Percentiles rank a stretch among this genome's conserved stretches.
Conservation (phyloP, 2,113 vertebrate species). For the Carollia perspicillata region DNA sequence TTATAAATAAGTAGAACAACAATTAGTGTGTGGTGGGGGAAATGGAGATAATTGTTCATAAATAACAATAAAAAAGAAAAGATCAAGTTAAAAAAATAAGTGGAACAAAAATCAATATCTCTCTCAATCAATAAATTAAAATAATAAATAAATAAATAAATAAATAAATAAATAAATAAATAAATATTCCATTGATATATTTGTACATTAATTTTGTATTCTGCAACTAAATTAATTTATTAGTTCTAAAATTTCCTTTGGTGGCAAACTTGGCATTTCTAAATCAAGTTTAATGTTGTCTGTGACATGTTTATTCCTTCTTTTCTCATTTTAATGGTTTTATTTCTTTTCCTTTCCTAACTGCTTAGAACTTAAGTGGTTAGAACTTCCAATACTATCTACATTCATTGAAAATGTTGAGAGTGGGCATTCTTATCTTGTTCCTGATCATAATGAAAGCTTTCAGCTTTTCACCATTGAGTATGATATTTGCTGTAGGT, state of each 20-base stretch:
- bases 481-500: neutral
- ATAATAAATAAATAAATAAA: too few species aligned
- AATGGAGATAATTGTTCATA: too few species aligned
- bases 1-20: too few species aligned
- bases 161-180: neutral
- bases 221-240: neutral
- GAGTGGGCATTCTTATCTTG: neutral
- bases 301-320: neutral
- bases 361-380: neutral
- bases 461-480: neutral
- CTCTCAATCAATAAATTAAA: too few species aligned
- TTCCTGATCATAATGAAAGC: neutral
- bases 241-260: neutral
- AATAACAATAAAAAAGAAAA: too few species aligned
- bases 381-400: neutral
- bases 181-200: neutral
- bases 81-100: too few species aligned
- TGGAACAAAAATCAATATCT: too few species aligned
- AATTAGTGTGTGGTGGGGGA: too few species aligned
- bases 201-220: neutral
- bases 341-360: neutral
- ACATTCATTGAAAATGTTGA: neutral
- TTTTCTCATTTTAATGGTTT: neutral
- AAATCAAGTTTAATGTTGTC: neutral
- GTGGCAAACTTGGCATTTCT: neutral